These are phyloP conservation scores for Petrocephalus microphthalmus DNA, from an alignment of 2,113 vertebrate genomes.

Conservation along the genomic window DNA sequence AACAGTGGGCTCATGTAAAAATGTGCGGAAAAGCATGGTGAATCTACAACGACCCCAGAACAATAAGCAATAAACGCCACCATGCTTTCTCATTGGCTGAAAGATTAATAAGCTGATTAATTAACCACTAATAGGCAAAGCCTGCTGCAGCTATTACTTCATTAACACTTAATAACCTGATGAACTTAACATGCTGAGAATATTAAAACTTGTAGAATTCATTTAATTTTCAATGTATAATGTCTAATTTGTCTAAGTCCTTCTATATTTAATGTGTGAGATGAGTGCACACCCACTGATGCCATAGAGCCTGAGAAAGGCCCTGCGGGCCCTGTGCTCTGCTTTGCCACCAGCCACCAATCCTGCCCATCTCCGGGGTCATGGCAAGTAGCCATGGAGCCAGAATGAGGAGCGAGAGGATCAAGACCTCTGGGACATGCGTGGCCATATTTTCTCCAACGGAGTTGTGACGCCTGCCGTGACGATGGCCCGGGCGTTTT, in stretches of 20 bases:
- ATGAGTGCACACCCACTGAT: not conserved
- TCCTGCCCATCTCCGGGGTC: not conserved
- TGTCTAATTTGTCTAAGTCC: not conserved
- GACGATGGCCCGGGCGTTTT: not conserved
- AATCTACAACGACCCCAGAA: not conserved
- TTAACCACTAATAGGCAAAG: not conserved
- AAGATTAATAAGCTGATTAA: conserved; percentile 4
- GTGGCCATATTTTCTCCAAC: not conserved
- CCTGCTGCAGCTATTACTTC: conserved; percentile 7
- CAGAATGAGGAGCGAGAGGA: not conserved
- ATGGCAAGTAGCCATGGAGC: not conserved
- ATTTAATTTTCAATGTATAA: not conserved
- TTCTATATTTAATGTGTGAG: not conserved
- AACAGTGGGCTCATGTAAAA: not conserved
- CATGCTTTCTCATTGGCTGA: not conserved
- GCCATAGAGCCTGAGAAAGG: not conserved
- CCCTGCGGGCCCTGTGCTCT: not conserved
- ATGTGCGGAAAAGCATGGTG: not conserved
- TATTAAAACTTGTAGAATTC: not conserved
- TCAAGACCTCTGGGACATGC: not conserved
- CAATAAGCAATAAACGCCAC: not conserved
- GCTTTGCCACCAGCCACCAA: not conserved
- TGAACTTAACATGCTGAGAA: not conserved
- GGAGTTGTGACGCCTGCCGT: not conserved
- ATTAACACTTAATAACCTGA: conserved; percentile 18